phyloP scores from a whole-genome alignment of 2,797 vertebrate genomes.

The Macrochelys suwanniensis region DNA sequence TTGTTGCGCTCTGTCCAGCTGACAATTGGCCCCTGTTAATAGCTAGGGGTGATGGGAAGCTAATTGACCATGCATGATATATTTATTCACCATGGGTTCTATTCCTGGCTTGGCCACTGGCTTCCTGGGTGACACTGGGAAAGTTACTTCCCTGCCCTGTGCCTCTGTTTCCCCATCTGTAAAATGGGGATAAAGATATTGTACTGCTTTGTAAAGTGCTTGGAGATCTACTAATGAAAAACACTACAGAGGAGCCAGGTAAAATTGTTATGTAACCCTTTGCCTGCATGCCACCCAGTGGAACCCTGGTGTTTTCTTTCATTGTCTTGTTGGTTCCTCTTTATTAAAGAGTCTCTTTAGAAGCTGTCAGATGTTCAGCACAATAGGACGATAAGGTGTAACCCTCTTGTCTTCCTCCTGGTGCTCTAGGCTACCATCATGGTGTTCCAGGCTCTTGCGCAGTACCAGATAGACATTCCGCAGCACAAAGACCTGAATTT shows the following conservation, averaged over 20 bases:
- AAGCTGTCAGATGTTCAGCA: neutral
- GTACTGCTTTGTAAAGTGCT: neutral
- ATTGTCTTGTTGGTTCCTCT: neutral
- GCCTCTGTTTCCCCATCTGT: neutral
- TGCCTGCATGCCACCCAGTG: neutral
- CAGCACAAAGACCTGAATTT: conserved; percentile 77
- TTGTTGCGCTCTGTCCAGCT: neutral
- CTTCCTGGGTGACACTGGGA: neutral
- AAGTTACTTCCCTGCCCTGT: neutral
- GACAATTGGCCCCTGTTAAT: neutral
- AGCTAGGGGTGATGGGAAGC: neutral
- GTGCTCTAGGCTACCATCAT: conserved; percentile 84
- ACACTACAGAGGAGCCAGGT: neutral
- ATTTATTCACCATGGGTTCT: neutral
- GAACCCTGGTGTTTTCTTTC: neutral
- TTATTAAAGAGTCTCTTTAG: neutral
- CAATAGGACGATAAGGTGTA: neutral
- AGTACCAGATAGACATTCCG: conserved; percentile 78
- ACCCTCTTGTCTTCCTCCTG: neutral
- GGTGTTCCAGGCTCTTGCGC: conserved; percentile 86
- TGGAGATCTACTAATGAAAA: neutral
- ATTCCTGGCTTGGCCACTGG: neutral
- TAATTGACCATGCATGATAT: neutral
- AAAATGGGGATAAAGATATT: neutral
- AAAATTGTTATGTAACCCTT: neutral